Evolutionary conservation across 2,888 invertebrate genomes (phyloP).

Genomic region (Eustalomyia histrio): DNA sequence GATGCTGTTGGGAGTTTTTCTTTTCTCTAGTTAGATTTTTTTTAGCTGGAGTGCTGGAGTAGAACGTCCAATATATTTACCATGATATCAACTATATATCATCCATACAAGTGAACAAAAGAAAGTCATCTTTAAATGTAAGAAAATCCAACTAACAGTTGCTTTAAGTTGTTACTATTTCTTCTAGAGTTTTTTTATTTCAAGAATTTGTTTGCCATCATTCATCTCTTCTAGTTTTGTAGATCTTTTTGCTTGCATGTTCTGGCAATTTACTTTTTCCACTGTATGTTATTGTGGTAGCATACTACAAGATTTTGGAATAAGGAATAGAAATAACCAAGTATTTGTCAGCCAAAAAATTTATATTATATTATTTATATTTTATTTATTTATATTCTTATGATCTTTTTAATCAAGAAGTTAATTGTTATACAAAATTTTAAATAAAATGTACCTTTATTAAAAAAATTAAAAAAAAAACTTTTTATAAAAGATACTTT

Average conservation of each 20-base stretch:
- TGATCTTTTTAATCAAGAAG: no score
- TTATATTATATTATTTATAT: no score
- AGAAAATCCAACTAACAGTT: slow-evolving; percentile 51
- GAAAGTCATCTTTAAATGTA: slow-evolving; percentile 55
- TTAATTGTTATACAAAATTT: no score
- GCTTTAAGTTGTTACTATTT: slow-evolving; percentile 51
- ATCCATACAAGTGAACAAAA: slow-evolving; percentile 60
- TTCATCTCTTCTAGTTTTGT: slow-evolving; percentile 39
- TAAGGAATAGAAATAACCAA: neutral
- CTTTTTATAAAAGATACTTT: no score
- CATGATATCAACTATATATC: slow-evolving; percentile 56
- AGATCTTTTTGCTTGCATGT: neutral
- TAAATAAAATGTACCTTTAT: no score
- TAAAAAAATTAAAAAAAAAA: no score
- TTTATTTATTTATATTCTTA: no score
- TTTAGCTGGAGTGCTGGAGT: no score
- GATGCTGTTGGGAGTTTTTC: neutral
- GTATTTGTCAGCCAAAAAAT: no score
- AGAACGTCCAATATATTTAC: slow-evolving; percentile 49
- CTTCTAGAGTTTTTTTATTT: slow-evolving; percentile 13
- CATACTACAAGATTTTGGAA: neutral
- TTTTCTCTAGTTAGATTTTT: neutral
- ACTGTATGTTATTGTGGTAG: neutral
- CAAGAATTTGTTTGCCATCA: slow-evolving; percentile 54
- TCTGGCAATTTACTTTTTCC: neutral